Evolutionary conservation across 1,140 invertebrate genomes (phyloP).

Genomic region (Nasonia giraulti): DNA sequence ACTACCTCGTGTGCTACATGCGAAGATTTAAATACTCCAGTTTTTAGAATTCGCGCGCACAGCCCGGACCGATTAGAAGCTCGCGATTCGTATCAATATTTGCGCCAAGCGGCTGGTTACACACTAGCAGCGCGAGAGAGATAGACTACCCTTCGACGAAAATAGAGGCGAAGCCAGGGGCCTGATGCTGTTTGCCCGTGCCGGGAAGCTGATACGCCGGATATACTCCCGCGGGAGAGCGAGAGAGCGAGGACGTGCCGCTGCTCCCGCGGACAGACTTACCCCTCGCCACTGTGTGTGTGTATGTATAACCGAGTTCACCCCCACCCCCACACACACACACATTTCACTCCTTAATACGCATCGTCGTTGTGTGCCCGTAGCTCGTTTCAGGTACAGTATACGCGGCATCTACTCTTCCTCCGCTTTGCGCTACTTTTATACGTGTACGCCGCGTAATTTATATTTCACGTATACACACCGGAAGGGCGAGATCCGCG

Average conservation of each 20-base stretch:
- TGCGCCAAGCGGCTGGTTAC: background rate
- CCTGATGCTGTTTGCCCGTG: slow-evolving; percentile 2
- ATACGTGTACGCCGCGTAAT: background rate
- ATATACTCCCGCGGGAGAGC: background rate
- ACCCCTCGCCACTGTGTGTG: background rate
- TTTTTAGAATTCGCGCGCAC: background rate
- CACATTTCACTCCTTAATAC: background rate
- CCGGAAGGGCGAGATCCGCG: background rate
- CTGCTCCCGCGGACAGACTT: background rate
- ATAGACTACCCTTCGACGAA: background rate
- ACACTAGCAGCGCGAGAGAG: background rate
- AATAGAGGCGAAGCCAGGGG: background rate
- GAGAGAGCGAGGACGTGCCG: background rate
- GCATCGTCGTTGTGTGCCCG: background rate
- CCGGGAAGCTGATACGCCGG: background rate
- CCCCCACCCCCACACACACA: background rate
- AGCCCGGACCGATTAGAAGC: background rate
- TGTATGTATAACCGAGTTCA: background rate
- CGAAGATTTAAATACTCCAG: background rate
- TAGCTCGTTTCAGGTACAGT: background rate
- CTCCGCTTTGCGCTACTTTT: background rate
- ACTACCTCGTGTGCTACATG: too few relatives aligned
- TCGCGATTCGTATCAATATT: slow-evolving; percentile 4
- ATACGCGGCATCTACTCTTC: background rate
- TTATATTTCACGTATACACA: background rate